Evolutionary conservation across 2,797 vertebrate species (phyloP).

Genomic region (Rhadinocentrus ornatus): DNA sequence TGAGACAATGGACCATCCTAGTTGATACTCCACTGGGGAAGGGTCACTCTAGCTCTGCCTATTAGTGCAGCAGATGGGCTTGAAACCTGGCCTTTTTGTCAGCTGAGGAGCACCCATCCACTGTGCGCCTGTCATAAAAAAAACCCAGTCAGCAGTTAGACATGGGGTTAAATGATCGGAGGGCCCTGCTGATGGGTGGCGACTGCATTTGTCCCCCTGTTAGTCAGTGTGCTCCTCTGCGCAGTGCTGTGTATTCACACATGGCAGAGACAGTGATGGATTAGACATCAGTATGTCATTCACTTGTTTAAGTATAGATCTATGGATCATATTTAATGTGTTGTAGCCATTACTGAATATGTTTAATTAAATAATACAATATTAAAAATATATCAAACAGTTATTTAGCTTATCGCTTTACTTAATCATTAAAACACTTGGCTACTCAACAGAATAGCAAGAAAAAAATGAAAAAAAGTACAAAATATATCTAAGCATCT

Average conservation of each 20-base stretch:
- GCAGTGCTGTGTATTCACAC: background rate
- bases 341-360: background rate
- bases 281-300: slow-evolving; percentile 6
- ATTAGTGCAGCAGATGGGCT: slow-evolving; percentile 81
- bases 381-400: too few relatives aligned
- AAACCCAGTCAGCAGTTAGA: slow-evolving; percentile 47
- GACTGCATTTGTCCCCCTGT: slow-evolving; percentile 37
- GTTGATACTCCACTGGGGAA: slow-evolving; percentile 68
- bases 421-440: too few relatives aligned
- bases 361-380: too few relatives aligned
- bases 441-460: too few relatives aligned
- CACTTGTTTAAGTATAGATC: slow-evolving; percentile 5
- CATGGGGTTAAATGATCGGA: slow-evolving; percentile 40
- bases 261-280: background rate
- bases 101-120: slow-evolving; percentile 68
- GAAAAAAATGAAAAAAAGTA: too few relatives aligned
- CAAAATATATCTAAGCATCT: too few relatives aligned
- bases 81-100: slow-evolving; percentile 79
- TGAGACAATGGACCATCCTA: slow-evolving; percentile 81
- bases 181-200: slow-evolving; percentile 56
- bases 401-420: too few relatives aligned
- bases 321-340: background rate
- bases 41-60: slow-evolving; percentile 74
- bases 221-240: slow-evolving; percentile 21
- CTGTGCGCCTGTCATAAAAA: slow-evolving; percentile 63